A percentile compares a stretch with the other conserved stretches of the same genome.
Conservation (phyloP, 1,140 invertebrate species). For the Drosophila ogumai region DNA sequence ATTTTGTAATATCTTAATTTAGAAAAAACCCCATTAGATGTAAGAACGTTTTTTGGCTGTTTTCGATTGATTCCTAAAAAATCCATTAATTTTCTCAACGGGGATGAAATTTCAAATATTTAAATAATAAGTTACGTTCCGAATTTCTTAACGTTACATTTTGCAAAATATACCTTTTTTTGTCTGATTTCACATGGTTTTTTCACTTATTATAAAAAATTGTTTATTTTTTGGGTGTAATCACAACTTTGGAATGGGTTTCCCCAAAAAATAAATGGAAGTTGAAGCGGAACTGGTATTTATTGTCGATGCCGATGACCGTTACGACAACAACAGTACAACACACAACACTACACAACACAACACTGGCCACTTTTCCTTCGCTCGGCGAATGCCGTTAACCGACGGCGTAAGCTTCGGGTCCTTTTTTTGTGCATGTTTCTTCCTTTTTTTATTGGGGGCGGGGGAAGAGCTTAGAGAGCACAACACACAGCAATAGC, state of each 20-base stretch:
- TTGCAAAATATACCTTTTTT: neutral
- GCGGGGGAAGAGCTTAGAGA: constrained; percentile 60
- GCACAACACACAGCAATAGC: constrained; percentile 61
- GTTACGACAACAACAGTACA: constrained; percentile 47
- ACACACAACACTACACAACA: constrained; percentile 54
- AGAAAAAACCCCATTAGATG: too few relatives aligned
- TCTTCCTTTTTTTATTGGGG: constrained; percentile 33
- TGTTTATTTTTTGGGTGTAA: neutral
- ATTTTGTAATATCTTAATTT: too few relatives aligned
- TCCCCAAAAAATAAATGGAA: neutral
- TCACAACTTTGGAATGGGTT: neutral
- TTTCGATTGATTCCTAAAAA: too few relatives aligned
- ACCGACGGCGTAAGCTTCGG: constrained; percentile 51
- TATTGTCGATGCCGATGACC: constrained; percentile 20
- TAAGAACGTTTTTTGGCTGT: too few relatives aligned
- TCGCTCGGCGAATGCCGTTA: constrained; percentile 55
- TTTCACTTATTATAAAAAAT: neutral
- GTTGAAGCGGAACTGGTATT: neutral
- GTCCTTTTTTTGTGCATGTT: constrained; percentile 15
- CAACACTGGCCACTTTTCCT: constrained; percentile 39
- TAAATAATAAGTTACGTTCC: neutral
- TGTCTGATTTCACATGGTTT: neutral
- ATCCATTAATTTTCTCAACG: too few relatives aligned
- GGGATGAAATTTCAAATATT: neutral
- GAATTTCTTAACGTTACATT: neutral